A percentile compares a stretch with the other conserved stretches of the same genome.
phyloP scores from a whole-genome alignment of 2,113 vertebrate genomes.

The Dromaius novaehollandiae region DNA sequence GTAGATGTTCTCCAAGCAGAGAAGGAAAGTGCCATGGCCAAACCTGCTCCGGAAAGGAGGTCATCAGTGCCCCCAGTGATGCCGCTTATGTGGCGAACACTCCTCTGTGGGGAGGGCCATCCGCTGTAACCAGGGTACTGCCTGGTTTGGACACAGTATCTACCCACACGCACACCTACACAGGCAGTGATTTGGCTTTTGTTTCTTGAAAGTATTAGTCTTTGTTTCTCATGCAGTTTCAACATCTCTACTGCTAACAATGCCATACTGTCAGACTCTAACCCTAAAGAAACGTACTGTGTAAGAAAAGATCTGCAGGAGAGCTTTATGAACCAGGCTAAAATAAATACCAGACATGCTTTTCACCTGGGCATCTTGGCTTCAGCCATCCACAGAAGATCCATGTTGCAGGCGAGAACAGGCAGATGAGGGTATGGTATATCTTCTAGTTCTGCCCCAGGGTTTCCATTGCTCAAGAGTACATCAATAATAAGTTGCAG shows the following conservation, averaged over 20 bases:
- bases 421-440: conserved; percentile 90
- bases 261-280: not conserved
- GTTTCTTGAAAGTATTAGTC: not conserved
- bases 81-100: conserved; percentile 17
- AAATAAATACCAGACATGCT: not conserved
- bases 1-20: conserved; percentile 92
- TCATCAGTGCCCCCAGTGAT: not conserved
- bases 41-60: conserved; percentile 79
- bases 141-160: rapidly evolving
- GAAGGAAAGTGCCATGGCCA: conserved; percentile 93
- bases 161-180: not conserved
- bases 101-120: not conserved
- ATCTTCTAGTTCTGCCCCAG: conserved; percentile 67
- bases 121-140: not conserved
- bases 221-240: not conserved
- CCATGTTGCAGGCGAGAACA: conserved; percentile 94
- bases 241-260: not conserved
- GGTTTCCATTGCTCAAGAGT: conserved; percentile 88
- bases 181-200: not conserved
- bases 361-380: conserved; percentile 93
- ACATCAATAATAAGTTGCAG: conserved; percentile 92
- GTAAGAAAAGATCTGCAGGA: not conserved
- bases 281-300: not conserved
- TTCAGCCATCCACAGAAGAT: conserved; percentile 98
- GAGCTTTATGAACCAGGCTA: not conserved